Percentiles rank a stretch among this genome's conserved stretches.
Conservation (phyloP, 1,140 invertebrate species). For the Lutraria rhynchaena region DNA sequence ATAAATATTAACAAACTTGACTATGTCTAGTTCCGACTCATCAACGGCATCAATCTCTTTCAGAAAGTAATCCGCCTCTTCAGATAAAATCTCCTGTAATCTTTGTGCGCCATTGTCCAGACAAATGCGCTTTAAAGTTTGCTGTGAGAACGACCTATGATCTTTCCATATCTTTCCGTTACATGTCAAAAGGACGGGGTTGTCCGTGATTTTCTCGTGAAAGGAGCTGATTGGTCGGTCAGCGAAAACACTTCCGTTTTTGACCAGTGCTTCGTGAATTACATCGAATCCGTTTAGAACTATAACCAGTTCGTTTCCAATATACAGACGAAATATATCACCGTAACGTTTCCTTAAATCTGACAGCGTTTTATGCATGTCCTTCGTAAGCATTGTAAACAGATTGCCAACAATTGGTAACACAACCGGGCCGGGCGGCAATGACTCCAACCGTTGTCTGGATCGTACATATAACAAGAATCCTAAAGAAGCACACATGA, state of each 20-base stretch:
- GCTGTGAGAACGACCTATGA: not conserved
- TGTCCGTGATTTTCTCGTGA: not conserved
- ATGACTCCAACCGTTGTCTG: no score
- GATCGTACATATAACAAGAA: no score
- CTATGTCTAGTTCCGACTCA: not conserved
- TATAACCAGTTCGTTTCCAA: slow-evolving; percentile 49
- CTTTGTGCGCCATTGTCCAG: not conserved
- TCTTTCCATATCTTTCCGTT: slow-evolving; percentile 24
- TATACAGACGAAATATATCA: slow-evolving; percentile 48
- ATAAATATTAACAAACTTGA: not conserved
- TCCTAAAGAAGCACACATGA: no score
- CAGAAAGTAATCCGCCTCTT: not conserved
- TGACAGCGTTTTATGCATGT: not conserved
- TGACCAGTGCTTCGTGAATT: slow-evolving; percentile 57
- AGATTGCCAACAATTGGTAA: slow-evolving; percentile 24
- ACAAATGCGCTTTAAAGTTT: slow-evolving; percentile 15
- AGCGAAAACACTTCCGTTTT: slow-evolving; percentile 36
- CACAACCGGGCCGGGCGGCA: slow-evolving; percentile 17
- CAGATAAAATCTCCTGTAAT: not conserved
- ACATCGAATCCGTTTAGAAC: slow-evolving; percentile 57
- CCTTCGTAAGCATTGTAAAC: not conserved
- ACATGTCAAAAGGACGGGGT: not conserved
- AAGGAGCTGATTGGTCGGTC: not conserved
- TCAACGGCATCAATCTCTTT: slow-evolving; percentile 4
- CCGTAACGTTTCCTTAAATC: slow-evolving; percentile 35